phyloP scores from a whole-genome alignment of 2,113 vertebrate genomes.

The Archocentrus centrarchus region DNA sequence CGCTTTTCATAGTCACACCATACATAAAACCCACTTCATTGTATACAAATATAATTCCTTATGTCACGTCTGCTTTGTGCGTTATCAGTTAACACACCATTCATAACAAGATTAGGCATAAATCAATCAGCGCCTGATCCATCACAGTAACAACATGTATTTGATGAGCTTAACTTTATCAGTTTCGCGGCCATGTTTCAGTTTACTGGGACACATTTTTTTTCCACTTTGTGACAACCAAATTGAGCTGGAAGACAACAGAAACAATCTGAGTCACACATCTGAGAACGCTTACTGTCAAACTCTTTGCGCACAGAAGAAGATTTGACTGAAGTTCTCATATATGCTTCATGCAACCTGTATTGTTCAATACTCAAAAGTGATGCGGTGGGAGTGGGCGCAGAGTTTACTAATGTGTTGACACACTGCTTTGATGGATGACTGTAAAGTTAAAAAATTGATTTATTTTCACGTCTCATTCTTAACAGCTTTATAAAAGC shows the following conservation, averaged over 20 bases:
- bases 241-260: not conserved
- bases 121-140: not conserved
- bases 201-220: not conserved
- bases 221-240: not conserved
- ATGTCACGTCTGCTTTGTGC: not conserved
- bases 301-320: not conserved
- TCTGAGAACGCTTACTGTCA: not conserved
- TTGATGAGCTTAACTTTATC: not conserved
- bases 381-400: not conserved
- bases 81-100: not conserved
- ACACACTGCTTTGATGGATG: not conserved
- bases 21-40: too few relatives aligned
- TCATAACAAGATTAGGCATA: not conserved
- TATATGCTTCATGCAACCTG: not conserved
- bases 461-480: slow-evolving; percentile 20
- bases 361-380: not conserved
- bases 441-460: not conserved
- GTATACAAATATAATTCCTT: too few relatives aligned
- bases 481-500: not conserved
- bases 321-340: not conserved
- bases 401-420: slow-evolving; percentile 3
- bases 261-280: too few relatives aligned
- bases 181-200: not conserved
- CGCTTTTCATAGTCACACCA: not conserved
- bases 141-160: not conserved